Evolutionary conservation across 2,888 invertebrate genomes (phyloP), one percentile per base, ranked within the genome.

Genomic region (Hyposoter didymator): DNA sequence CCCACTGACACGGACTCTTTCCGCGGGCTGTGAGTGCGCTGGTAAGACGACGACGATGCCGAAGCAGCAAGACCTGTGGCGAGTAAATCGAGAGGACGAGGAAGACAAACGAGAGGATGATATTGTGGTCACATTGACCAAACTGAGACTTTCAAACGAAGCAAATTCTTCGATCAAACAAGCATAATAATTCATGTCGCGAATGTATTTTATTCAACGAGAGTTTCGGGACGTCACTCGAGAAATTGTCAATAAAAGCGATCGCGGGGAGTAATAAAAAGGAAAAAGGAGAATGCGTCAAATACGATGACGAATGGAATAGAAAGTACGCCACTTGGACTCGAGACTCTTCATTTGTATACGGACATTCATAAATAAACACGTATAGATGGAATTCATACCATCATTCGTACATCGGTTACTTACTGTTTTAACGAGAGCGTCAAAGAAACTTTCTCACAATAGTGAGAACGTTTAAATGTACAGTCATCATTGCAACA

Each of bases 1-100:
- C 91, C 92, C 91, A 92, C 92, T 92, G 92, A 92, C 92, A 92
- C 90, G 91, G 90, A 91, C 91, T 92, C 87, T 88, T 81, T 82
- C 81, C 78, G 73, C 74, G 74, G 82, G 82, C 73, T 82, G 83
- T 62, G 81, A 70, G 74, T 55, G n/a, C n/a, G n/a, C n/a, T n/a
- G 75, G 73, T 22, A 79, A 70, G 67, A 69, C n/a, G 74, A 69
- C n/a, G 74, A 69, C 49, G 75, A 45, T n/a, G 35, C 28, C n/a
- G 74, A 72, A 39, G 43, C 35, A 17, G 39, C 22, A 14, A 70
- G 70, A 70, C 64, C 47, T 43, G 73, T 62, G 75, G 32, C 59
- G 85, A 78, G 78, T 59, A 74, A 67, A 75, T 82, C 69, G 82
- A 69, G 75, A 75, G 82, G 59, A 67, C 69, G 69, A 59, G 59